Conservation (phyloP, 2,888 invertebrate genomes). For the Linyphia triangularis region DNA sequence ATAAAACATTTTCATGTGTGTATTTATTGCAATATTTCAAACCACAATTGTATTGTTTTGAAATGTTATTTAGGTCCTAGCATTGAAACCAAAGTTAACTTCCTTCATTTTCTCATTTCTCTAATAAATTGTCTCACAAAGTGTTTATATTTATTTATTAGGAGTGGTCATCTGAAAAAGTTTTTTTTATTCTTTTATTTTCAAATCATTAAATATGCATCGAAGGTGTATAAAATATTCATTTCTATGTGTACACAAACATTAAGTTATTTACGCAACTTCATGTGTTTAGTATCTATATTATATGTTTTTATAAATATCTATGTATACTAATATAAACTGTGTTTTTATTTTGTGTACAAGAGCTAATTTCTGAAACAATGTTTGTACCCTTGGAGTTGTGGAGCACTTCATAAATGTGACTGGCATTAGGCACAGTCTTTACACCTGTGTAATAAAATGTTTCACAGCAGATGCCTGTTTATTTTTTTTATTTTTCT, state of each 20-base stretch:
- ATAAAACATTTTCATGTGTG: neutral
- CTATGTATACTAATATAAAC: slow-evolving; percentile 32
- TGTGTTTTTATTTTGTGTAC: slow-evolving; percentile 53
- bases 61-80: neutral
- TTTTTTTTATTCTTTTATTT: slow-evolving; percentile 28
- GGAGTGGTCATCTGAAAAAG: slow-evolving; percentile 17
- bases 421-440: slow-evolving; percentile 50
- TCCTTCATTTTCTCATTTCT: slow-evolving; percentile 31
- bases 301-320: slow-evolving; percentile 48
- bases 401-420: slow-evolving; percentile 34
- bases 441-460: slow-evolving; percentile 69
- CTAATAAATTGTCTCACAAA: slow-evolving; percentile 8
- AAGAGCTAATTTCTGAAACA: slow-evolving; percentile 19
- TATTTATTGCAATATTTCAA: slow-evolving; percentile 26
- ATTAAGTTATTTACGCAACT: slow-evolving; percentile 56
- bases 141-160: slow-evolving; percentile 46
- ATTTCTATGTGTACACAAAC: slow-evolving; percentile 35
- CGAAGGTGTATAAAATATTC: slow-evolving; percentile 15
- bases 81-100: slow-evolving; percentile 48
- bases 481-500: neutral
- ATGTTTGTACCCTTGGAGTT: slow-evolving; percentile 30
- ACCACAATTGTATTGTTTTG: slow-evolving; percentile 2
- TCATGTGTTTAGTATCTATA: slow-evolving; percentile 32
- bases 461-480: slow-evolving; percentile 46
- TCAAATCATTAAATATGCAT: neutral